Evolutionary conservation across 2,113 vertebrate genomes (phyloP).

Genomic region (Bubalus kerabau): DNA sequence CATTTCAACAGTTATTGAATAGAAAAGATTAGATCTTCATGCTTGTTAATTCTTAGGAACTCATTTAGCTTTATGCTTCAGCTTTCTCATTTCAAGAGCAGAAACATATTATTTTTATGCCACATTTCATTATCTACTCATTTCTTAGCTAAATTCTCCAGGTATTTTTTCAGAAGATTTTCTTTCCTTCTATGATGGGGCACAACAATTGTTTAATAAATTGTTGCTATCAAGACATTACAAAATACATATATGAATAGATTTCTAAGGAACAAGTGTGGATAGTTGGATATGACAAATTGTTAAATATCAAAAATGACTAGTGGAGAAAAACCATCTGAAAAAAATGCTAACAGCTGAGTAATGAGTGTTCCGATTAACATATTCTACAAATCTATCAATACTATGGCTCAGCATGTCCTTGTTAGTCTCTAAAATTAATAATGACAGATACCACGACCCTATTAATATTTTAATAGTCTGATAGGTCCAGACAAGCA

Average conservation of each 20-base stretch:
- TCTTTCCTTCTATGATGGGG: not conserved
- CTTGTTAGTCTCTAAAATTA: constrained; percentile 75
- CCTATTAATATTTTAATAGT: constrained; percentile 76
- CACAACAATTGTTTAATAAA: not conserved
- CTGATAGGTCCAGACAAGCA: constrained; percentile 54
- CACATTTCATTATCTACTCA: constrained; percentile 6
- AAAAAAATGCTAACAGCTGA: constrained; percentile 68
- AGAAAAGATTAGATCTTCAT: not conserved
- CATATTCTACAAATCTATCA: constrained; percentile 76
- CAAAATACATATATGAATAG: constrained; percentile 3
- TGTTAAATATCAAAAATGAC: constrained; percentile 54
- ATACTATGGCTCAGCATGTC: constrained; percentile 61
- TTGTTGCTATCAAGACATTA: constrained; percentile 31
- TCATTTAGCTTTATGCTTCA: constrained; percentile 1
- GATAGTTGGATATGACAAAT: constrained; percentile 45
- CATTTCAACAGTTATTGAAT: not conserved
- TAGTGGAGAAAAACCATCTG: constrained; percentile 56
- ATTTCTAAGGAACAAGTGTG: constrained; percentile 49
- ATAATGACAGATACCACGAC: constrained; percentile 68
- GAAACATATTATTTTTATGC: constrained; percentile 23
- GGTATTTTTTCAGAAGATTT: constrained; percentile 4
- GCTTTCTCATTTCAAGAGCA: not conserved
- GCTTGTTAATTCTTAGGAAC: not conserved
- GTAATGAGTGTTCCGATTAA: constrained; percentile 71
- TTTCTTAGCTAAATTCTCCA: constrained; percentile 40